Evolutionary conservation across 2,113 vertebrate genomes (phyloP), one percentile per base, ranked within the genome.

Genomic region (Ammodramus savannarum): DNA sequence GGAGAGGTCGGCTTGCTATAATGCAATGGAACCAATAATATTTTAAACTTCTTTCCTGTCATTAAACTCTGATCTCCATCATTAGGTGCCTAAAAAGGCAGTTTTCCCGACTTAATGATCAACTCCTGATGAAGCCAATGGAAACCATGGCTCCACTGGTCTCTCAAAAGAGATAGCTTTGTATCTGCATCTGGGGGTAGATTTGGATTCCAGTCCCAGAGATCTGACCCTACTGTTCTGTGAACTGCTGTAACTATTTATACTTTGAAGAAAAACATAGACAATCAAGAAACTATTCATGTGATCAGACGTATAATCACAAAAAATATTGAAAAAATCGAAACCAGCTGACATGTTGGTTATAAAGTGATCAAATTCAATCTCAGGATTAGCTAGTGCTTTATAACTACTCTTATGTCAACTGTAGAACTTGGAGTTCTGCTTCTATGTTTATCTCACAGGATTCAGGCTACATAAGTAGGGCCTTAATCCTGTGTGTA

Each of bases 281-380:
- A 84, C 91, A 83, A 62, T 55, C 7, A 80, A 73, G 9, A 83
- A 76, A 22, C 4, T 51, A 43, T 46, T 52, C 0, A 2, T 62
- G 15, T 3, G 3, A 61, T 84, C 27, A n/a, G 10, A 22, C 5
- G 38, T 3, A 39, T 0, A 1, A 0, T 5, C 22, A 49, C 5
- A 39, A 34, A 48, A 19, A 14, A 15, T 7, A 18, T 12, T 22
- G 14, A 23, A 25, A 63, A 49, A 22, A 6, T 17, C 7, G 27
- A 54, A 12, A 8, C 32, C 31, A 34, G 5, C 4, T 31, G 29
- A 78, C 10, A 16, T 6, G 4, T 16, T 59, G 4, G 16, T 6
- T 79, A 43, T 29, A 25, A 7, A 12, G 39, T n/a, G 38, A 15
- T 66, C 29, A 8, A 9, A 20, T 54, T 81, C 26, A 51, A 3